Percentiles rank a stretch among this genome's conserved stretches.
These are phyloP conservation scores for Paracanthobrama guichenoti DNA, from an alignment of 2,113 vertebrate species.

Conservation along the genomic window DNA sequence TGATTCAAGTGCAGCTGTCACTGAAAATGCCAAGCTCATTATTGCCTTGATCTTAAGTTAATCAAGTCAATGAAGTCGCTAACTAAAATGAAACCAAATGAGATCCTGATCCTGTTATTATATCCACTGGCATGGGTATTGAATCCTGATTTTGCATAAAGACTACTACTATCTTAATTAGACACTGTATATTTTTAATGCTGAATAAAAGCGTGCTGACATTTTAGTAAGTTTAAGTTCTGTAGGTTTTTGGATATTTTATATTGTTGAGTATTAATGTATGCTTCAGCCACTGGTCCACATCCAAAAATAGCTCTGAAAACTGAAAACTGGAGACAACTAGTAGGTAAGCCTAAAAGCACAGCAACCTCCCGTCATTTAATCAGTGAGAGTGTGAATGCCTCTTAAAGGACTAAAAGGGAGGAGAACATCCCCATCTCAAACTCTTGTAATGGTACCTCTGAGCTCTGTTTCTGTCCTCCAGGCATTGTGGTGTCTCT, in stretches of 20 bases:
- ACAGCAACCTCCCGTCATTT: neutral
- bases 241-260: neutral
- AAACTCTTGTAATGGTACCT: slow-evolving; percentile 14
- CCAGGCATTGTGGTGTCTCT: slow-evolving; percentile 14
- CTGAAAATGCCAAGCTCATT: slow-evolving; percentile 16
- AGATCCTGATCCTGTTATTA: slow-evolving; percentile 2
- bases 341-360: neutral
- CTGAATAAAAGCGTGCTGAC: neutral
- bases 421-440: slow-evolving; percentile 3
- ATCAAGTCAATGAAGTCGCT: neutral
- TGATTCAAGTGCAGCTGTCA: slow-evolving; percentile 3
- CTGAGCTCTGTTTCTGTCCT: neutral
- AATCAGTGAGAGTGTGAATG: neutral
- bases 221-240: neutral
- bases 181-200: neutral
- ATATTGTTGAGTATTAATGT: neutral
- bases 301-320: neutral
- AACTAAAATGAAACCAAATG: neutral
- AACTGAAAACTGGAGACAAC: neutral
- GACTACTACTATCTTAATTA: neutral
- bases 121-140: neutral
- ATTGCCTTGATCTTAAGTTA: slow-evolving; percentile 15
- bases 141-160: neutral
- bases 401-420: neutral
- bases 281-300: neutral